phyloP scores from a whole-genome alignment of 2,113 vertebrate species.

The Phylloscopus whistleri region DNA sequence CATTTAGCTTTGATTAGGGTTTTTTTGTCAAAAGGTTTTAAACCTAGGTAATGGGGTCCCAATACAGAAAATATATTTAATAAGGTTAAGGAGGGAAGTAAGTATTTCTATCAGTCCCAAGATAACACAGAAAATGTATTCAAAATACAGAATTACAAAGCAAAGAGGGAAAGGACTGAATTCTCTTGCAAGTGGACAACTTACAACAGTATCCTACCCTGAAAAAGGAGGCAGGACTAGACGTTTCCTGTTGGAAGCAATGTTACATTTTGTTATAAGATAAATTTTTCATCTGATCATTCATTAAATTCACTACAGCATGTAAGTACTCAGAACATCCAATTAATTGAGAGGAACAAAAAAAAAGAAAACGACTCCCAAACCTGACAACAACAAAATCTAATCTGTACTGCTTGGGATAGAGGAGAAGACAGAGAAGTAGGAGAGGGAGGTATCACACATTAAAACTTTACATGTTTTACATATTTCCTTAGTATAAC shows the following conservation, averaged over 20 bases:
- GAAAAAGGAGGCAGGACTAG: neutral
- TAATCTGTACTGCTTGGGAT: neutral
- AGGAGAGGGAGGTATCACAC: neutral
- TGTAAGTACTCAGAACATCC: neutral
- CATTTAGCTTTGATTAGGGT: fast-evolving
- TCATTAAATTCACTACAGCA: neutral
- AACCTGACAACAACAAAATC: neutral
- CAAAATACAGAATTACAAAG: neutral
- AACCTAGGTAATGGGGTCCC: neutral
- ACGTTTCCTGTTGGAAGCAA: neutral
- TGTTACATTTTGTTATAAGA: neutral
- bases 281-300: neutral
- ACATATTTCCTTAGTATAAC: neutral
- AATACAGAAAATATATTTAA: neutral
- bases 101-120: neutral
- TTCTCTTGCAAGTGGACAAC: neutral
- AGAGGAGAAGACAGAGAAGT: neutral
- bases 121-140: neutral
- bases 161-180: neutral
- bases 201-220: neutral
- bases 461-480: neutral
- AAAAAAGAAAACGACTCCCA: neutral
- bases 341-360: neutral
- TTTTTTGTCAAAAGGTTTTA: neutral
- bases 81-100: neutral